phyloP scores from a whole-genome alignment of 2,113 vertebrate species.

The Mus musculus region DNA sequence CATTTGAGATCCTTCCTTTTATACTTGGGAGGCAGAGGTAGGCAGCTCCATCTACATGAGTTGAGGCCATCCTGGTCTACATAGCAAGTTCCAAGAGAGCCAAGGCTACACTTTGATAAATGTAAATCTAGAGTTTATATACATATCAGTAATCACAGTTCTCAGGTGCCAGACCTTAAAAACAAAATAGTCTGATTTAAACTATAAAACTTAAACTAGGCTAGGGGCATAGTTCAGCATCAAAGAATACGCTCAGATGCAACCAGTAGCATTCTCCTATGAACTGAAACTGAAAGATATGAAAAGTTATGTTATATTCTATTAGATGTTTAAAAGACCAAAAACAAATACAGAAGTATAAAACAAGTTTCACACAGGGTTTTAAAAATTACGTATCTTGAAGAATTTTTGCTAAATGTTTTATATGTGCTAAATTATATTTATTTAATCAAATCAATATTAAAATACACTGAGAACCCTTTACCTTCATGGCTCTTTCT shows the following conservation, averaged over 20 bases:
- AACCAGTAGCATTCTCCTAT: not conserved
- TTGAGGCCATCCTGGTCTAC: not conserved
- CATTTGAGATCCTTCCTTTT: not conserved
- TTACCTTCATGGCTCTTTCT: constrained; percentile 98
- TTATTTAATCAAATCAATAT: constrained; percentile 56
- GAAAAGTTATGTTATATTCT: constrained; percentile 5
- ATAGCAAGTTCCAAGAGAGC: not conserved
- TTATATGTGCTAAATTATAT: constrained; percentile 38
- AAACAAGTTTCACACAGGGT: constrained; percentile 62
- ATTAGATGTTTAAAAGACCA: constrained; percentile 15
- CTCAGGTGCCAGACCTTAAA: constrained; percentile 45
- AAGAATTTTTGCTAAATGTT: constrained; percentile 57
- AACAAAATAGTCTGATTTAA: constrained; percentile 51
- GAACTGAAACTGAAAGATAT: constrained; percentile 1
- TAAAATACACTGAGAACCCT: constrained; percentile 57
- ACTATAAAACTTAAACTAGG: constrained; percentile 16
- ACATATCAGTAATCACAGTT: not conserved
- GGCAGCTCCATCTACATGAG: not conserved
- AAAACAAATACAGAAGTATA: constrained; percentile 1
- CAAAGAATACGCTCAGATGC: not conserved
- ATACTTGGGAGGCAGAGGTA: not conserved
- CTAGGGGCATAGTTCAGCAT: not conserved
- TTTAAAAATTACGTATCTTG: constrained; percentile 57
- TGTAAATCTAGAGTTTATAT: not conserved
- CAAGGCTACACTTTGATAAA: not conserved